Percentiles rank a stretch among this genome's conserved stretches.
These are phyloP conservation scores for Mycetomoellerius zeteki DNA, from an alignment of 1,140 invertebrate genomes.

Conservation along the genomic window DNA sequence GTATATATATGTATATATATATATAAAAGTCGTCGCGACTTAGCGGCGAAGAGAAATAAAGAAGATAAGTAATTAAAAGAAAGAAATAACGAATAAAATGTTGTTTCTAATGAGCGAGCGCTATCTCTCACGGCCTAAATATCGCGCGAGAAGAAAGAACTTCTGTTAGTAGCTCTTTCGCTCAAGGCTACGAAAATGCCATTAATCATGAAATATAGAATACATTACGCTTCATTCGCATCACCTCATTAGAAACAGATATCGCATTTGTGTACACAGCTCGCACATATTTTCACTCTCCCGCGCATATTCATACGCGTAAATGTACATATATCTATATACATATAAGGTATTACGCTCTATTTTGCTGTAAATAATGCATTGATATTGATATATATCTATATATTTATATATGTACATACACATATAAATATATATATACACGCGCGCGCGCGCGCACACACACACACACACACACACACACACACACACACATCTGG, in stretches of 20 bases:
- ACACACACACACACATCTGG: constrained; percentile 75
- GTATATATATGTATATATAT: too few relatives aligned
- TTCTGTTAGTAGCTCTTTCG: constrained; percentile 36
- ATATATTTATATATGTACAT: too few relatives aligned
- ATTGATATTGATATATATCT: constrained; percentile 82
- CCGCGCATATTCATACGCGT: constrained; percentile 28
- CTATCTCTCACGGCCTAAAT: constrained; percentile 53
- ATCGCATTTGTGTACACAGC: constrained; percentile 84
- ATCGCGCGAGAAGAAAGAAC: constrained; percentile 55
- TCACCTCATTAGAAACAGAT: constrained; percentile 88
- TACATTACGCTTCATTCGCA: constrained; percentile 88
- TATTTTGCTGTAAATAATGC: constrained; percentile 86
- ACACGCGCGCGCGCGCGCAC: background rate
- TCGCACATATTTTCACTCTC: constrained; percentile 68
- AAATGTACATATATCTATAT: constrained; percentile 83
- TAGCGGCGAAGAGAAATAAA: constrained; percentile 18
- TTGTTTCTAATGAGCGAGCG: constrained; percentile 61
- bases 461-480: background rate
- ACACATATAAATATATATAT: too few relatives aligned
- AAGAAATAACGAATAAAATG: constrained; percentile 18
- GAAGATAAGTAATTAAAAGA: background rate
- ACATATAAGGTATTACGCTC: constrained; percentile 86
- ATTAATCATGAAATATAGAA: constrained; percentile 87
- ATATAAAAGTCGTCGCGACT: background rate
- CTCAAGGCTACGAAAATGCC: constrained; percentile 81